Conservation (phyloP, 2,888 invertebrate species). For the Aquatica leii region DNA sequence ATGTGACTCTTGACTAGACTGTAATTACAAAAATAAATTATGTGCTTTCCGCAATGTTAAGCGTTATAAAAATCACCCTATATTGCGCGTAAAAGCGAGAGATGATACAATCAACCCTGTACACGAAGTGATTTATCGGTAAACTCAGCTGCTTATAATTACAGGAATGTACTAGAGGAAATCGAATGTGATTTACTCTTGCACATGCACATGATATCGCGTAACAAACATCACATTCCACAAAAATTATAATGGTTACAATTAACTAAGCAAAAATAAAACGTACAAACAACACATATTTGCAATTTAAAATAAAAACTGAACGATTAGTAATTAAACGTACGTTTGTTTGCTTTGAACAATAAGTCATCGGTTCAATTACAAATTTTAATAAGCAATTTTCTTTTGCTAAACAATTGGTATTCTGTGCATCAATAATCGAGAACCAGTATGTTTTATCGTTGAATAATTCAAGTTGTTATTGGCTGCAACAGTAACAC, state of each 20-base stretch:
- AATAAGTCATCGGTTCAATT: too few relatives aligned
- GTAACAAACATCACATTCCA: conserved; percentile 15
- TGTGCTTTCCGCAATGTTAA: conserved; percentile 40
- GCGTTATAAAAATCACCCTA: conserved; percentile 44
- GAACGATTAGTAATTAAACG: too few relatives aligned
- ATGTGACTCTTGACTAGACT: conserved; percentile 17
- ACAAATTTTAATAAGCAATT: too few relatives aligned
- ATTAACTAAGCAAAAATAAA: too few relatives aligned
- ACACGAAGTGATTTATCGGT: conserved; percentile 40
- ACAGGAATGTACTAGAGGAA: conserved; percentile 41
- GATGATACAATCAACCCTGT: conserved; percentile 45
- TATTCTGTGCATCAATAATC: too few relatives aligned
- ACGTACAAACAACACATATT: too few relatives aligned
- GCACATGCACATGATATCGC: conserved; percentile 25
- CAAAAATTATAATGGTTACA: conserved; percentile 11
- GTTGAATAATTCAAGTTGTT: too few relatives aligned
- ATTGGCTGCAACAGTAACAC: too few relatives aligned
- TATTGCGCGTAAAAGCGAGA: conserved; percentile 40
- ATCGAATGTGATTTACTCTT: conserved; percentile 41
- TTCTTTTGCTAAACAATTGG: too few relatives aligned
- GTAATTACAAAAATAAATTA: conserved; percentile 47
- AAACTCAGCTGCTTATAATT: conserved; percentile 43
- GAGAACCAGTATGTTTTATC: too few relatives aligned
- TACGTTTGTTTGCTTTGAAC: too few relatives aligned
- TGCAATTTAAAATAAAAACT: too few relatives aligned